Conservation (phyloP, 2,113 vertebrate species). For the Ceyx melanurus region DNA sequence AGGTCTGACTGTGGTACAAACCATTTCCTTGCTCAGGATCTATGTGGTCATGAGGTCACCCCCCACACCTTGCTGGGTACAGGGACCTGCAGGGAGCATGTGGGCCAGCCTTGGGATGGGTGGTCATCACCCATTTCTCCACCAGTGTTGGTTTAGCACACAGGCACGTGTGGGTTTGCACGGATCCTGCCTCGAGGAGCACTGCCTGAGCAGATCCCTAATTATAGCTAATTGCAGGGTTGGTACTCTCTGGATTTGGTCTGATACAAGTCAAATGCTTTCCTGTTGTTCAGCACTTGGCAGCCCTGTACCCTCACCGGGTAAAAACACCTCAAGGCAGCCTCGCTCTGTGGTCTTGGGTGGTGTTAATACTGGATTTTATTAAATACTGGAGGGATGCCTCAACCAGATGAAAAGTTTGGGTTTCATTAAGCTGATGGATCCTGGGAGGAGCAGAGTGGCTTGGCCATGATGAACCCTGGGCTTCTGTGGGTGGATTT, state of each 20-base stretch:
- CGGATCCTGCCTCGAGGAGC: background rate
- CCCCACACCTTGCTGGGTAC: constrained; percentile 12
- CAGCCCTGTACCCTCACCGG: background rate
- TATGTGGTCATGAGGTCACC: background rate
- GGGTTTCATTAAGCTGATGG: background rate
- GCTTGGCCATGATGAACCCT: background rate
- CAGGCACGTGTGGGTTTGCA: accelerated
- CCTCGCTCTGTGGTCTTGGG: background rate
- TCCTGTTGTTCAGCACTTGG: background rate
- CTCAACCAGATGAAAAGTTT: background rate
- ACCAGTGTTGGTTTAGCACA: background rate
- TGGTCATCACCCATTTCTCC: accelerated
- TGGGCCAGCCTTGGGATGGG: background rate
- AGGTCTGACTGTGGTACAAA: background rate
- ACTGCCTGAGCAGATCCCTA: background rate
- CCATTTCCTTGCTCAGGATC: background rate
- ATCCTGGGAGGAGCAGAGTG: background rate
- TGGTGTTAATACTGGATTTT: background rate
- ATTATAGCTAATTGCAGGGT: constrained; percentile 21
- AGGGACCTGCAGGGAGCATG: background rate
- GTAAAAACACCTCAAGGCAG: background rate
- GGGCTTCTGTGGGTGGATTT: background rate
- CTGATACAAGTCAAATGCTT: background rate
- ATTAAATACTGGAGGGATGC: background rate
- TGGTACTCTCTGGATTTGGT: background rate